A percentile compares a stretch with the other conserved stretches of the same genome.
Conservation (phyloP, 2,797 vertebrate genomes). For the Enteromius viviparus region DNA sequence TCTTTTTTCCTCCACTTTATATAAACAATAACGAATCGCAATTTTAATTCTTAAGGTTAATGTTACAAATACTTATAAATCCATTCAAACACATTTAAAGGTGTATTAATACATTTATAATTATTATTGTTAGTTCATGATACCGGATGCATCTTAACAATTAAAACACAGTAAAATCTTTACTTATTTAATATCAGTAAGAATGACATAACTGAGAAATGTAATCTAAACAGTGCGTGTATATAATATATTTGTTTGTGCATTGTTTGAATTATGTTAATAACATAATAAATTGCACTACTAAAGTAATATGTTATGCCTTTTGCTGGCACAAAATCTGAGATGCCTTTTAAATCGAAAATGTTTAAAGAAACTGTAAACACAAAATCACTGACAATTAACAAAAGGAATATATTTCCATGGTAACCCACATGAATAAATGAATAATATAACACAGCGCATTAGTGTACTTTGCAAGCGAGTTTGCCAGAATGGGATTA, state of each 20-base stretch:
- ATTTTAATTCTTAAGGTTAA: not conserved
- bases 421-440: conserved; percentile 33
- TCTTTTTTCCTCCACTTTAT: not conserved
- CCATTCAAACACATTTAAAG: not conserved
- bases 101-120: not conserved
- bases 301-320: conserved; percentile 36
- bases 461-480: not conserved
- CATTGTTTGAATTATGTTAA: conserved; percentile 25
- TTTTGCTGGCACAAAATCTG: conserved; percentile 15
- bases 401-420: conserved; percentile 36
- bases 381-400: conserved; percentile 18
- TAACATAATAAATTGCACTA: conserved; percentile 14
- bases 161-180: not conserved
- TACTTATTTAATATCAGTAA: not conserved
- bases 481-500: conserved; percentile 16
- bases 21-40: not conserved
- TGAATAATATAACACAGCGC: not conserved
- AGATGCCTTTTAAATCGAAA: conserved; percentile 11
- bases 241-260: not conserved
- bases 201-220: not conserved
- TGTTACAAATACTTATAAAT: not conserved
- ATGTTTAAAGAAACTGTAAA: conserved; percentile 8
- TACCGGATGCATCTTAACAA: not conserved
- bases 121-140: not conserved
- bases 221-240: not conserved